These are phyloP conservation scores for Ornithorhynchus anatinus DNA, from an alignment of 2,113 vertebrate species.

Conservation along the genomic window DNA sequence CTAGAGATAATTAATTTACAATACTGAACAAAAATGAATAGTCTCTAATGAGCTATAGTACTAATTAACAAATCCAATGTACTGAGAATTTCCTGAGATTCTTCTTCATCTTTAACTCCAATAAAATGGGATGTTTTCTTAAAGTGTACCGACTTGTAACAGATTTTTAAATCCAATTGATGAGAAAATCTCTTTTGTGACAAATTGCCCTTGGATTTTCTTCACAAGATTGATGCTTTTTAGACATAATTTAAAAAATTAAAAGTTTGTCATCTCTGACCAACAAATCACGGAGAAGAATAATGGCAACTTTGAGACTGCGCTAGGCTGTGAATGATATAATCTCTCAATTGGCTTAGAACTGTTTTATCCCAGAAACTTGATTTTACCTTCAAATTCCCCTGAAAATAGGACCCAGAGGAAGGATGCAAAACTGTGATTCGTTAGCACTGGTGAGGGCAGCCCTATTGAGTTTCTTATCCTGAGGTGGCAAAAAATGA, in stretches of 20 bases:
- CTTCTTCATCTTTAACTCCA: slow-evolving; percentile 11
- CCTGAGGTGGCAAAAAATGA: neutral
- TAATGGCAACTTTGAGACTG: neutral
- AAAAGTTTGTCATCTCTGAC: slow-evolving; percentile 8
- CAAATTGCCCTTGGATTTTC: neutral
- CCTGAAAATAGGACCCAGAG: slow-evolving; percentile 36
- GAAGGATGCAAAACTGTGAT: slow-evolving; percentile 51
- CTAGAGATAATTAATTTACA: slow-evolving; percentile 68
- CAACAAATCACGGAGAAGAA: neutral
- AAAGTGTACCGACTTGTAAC: slow-evolving; percentile 23
- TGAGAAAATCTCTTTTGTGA: neutral
- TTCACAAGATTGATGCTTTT: slow-evolving; percentile 11
- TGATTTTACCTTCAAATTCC: slow-evolving; percentile 13
- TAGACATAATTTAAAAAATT: slow-evolving; percentile 26
- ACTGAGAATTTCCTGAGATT: slow-evolving; percentile 33
- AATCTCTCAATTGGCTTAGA: neutral
- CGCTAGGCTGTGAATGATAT: slow-evolving; percentile 1
- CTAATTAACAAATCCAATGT: slow-evolving; percentile 60
- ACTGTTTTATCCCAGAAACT: slow-evolving; percentile 25
- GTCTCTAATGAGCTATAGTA: slow-evolving; percentile 49
- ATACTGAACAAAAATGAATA: slow-evolving; percentile 69
- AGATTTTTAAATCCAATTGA: neutral
- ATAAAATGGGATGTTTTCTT: neutral
- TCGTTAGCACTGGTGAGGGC: slow-evolving; percentile 23
- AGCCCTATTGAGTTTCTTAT: slow-evolving; percentile 2